Evolutionary conservation across 2,113 vertebrate species (phyloP).

Genomic region (Merops nubicus): DNA sequence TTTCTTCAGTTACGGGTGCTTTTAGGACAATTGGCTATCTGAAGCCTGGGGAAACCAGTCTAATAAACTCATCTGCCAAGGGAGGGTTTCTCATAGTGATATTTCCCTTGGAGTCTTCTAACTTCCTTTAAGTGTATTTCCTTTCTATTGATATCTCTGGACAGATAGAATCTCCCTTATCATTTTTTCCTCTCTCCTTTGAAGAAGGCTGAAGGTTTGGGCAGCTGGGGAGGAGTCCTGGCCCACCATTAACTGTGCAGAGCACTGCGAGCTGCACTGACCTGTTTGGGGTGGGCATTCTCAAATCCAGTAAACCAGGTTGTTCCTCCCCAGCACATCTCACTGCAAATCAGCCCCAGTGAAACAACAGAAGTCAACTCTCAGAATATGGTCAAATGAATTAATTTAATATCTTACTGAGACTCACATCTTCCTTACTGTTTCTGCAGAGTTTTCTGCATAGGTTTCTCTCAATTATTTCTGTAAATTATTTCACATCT

Average conservation of each 20-base stretch:
- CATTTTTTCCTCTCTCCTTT: background rate
- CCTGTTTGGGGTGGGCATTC: background rate
- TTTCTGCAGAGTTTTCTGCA: too few relatives aligned
- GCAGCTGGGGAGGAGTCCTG: background rate
- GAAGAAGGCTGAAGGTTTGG: background rate
- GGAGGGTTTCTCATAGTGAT: background rate
- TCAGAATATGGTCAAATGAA: background rate
- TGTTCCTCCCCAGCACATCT: background rate
- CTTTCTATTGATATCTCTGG: background rate
- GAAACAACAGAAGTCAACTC: background rate
- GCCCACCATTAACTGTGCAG: background rate
- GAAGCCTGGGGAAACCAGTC: background rate
- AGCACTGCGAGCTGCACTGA: background rate
- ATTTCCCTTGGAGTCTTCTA: background rate
- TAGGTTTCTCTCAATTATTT: background rate
- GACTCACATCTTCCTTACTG: background rate
- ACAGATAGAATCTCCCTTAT: background rate
- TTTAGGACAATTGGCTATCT: background rate
- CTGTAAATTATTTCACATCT: background rate
- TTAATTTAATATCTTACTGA: background rate
- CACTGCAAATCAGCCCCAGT: background rate
- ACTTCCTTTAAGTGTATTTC: background rate
- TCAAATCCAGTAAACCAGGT: background rate
- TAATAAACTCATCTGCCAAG: background rate
- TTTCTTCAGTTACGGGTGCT: background rate